phyloP scores from a whole-genome alignment of 2,113 vertebrate species.

The Trematocara stigmaticum region DNA sequence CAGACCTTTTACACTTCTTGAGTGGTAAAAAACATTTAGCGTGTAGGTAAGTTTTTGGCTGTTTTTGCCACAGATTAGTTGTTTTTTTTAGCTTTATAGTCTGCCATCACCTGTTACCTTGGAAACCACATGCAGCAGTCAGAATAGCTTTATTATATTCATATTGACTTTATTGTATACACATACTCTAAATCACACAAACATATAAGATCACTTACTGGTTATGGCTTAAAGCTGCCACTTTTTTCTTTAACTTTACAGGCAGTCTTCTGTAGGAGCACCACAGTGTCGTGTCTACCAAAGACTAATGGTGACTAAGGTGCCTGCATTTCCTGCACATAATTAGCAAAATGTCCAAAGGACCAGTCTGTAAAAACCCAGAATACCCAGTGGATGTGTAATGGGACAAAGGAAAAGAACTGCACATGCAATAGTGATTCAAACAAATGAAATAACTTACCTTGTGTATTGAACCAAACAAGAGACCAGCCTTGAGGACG shows the following conservation, averaged over 20 bases:
- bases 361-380: background rate
- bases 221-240: background rate
- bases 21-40: background rate
- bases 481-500: background rate
- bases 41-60: background rate
- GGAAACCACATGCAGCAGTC: background rate
- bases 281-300: background rate
- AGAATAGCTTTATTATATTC: background rate
- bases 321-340: background rate
- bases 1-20: background rate
- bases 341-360: background rate
- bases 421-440: background rate
- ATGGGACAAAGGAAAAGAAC: background rate
- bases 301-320: background rate
- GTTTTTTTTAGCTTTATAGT: background rate
- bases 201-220: background rate
- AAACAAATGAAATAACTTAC: background rate
- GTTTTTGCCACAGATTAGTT: background rate
- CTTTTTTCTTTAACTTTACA: background rate
- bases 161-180: background rate
- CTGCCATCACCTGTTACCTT: conserved; percentile 12
- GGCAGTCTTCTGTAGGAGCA: background rate
- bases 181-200: background rate
- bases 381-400: background rate
- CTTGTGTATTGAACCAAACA: background rate